These are phyloP conservation scores for Elanoides forficatus DNA, from an alignment of 2,113 vertebrate species.

Conservation along the genomic window DNA sequence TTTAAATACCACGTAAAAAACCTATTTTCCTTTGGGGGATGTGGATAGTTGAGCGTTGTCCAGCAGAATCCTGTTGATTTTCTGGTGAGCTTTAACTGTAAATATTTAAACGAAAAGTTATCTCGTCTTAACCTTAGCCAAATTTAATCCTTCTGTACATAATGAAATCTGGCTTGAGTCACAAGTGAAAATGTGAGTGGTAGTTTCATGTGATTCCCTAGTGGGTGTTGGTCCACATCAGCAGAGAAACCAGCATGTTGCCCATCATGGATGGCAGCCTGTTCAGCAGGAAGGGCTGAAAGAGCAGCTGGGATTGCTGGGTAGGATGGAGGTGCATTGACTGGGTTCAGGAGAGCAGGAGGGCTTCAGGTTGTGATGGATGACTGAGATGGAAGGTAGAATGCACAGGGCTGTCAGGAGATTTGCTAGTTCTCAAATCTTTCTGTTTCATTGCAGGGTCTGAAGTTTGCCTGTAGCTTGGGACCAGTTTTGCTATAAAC, in stretches of 20 bases:
- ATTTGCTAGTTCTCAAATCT: background rate
- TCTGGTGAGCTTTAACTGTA: background rate
- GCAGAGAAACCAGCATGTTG: background rate
- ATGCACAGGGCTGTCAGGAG: background rate
- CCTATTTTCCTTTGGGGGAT: background rate
- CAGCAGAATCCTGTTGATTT: conserved; percentile 21
- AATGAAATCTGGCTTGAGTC: background rate
- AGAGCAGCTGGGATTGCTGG: background rate
- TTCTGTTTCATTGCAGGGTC: background rate
- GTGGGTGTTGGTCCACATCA: background rate
- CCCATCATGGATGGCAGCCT: background rate
- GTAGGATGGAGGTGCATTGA: background rate
- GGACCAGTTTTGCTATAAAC: background rate
- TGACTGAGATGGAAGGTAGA: background rate
- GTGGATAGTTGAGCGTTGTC: background rate
- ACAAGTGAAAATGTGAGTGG: background rate
- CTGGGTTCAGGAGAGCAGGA: background rate
- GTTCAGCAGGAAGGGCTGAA: background rate
- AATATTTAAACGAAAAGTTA: conserved; percentile 36
- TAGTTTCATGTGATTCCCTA: background rate
- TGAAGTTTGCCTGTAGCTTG: background rate
- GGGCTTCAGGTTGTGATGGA: fast-evolving
- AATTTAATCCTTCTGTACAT: background rate
- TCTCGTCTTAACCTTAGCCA: background rate
- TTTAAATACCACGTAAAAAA: background rate